phyloP scores from a whole-genome alignment of 1,140 invertebrate genomes.

The Rhyacophila brunnea region DNA sequence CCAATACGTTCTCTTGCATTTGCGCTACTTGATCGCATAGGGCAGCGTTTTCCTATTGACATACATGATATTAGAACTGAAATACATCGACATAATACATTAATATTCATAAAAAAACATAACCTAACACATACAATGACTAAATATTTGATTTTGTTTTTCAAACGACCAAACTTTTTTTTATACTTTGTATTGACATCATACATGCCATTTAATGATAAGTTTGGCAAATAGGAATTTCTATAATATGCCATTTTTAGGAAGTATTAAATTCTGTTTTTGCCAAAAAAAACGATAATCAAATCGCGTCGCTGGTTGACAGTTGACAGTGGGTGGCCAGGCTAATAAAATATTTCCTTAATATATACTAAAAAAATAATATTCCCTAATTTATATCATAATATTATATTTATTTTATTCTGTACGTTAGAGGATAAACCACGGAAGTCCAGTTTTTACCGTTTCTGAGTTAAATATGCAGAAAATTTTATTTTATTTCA shows the following conservation, averaged over 20 bases:
- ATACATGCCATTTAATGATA: slow-evolving; percentile 29
- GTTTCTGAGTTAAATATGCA: no score
- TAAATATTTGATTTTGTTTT: slow-evolving; percentile 53
- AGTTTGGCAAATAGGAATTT: slow-evolving; percentile 22
- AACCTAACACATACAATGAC: slow-evolving; percentile 53
- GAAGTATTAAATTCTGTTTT: slow-evolving; percentile 5
- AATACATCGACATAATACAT: slow-evolving; percentile 1
- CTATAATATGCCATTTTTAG: slow-evolving; percentile 20
- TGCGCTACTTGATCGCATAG: slow-evolving; percentile 75
- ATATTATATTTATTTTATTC: no score
- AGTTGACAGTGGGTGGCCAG: no score
- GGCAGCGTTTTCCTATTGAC: slow-evolving; percentile 71
- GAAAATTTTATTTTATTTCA: no score
- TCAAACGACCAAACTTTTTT: slow-evolving; percentile 55
- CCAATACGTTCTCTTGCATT: slow-evolving; percentile 69
- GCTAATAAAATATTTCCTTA: no score
- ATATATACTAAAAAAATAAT: no score
- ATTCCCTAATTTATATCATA: no score
- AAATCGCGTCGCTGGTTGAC: slow-evolving; percentile 2
- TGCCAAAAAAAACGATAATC: neutral
- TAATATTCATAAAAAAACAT: neutral
- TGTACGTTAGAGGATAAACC: no score
- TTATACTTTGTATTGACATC: slow-evolving; percentile 51
- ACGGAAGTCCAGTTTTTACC: no score
- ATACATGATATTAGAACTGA: neutral